Evolutionary conservation across 2,113 vertebrate genomes (phyloP), one percentile per base, ranked within the genome.

Genomic region (Cervus canadensis): DNA sequence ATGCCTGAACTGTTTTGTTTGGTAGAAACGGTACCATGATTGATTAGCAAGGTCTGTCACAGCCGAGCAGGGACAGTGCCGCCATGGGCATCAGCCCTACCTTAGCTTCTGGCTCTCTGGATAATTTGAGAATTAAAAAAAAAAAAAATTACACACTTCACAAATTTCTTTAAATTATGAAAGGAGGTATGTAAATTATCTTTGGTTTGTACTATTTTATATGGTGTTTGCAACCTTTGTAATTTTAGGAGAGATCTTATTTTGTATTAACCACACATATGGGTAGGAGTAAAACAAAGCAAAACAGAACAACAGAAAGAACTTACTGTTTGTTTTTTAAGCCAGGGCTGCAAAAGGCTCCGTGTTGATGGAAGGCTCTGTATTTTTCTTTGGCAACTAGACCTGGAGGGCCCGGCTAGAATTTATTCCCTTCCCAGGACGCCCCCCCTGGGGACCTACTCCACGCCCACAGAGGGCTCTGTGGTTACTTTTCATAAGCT

Each of bases 401-500:
- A 96, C 45, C 89, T 43, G 23, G 50, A 96, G 83, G 93, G 40
- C 78, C 36, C 1, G 6, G 12, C 21, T 82, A 74, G 91, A 74
- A 45, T 86, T 36, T 64, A 81, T 21, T 83, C 59, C 62, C 78
- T 57, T 83, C 25, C 79, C 57, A 26, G 43, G 83, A 71, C 7
- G 19, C 57, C 16, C 16, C 5, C 26, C 79, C 57, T 2, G 0
- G n/a, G 59, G 74, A 36, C 40, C 67, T 10, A 1, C 26, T 95
- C 92, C 91, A 93, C 54, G 36, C 59, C 88, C 96, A 89, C 96
- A 89, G 94, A 89, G 89, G 89, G 62, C 86, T 95, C 91, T 98
- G 98, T 96, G 96, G 97, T 96, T 97, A 83, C 93, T 95, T 87
- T 91, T 97, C 97, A 95, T 97, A 97, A 98, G 83, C 93, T 97